A percentile compares a stretch with the other conserved stretches of the same genome.
Evolutionary conservation across 2,113 vertebrate genomes (phyloP).

Genomic region (Hepsetus odoe): DNA sequence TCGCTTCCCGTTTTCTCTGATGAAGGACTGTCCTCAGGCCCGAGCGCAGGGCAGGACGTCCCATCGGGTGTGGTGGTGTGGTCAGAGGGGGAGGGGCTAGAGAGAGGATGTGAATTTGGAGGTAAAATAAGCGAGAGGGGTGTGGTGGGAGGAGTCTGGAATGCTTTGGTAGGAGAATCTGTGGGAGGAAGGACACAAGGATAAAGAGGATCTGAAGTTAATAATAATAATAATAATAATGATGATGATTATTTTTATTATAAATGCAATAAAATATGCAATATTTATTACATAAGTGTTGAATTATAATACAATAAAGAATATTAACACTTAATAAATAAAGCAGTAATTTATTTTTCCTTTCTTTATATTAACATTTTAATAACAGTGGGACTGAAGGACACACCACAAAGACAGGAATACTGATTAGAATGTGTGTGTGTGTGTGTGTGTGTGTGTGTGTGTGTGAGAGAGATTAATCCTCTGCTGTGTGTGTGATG

Average conservation of each 20-base stretch:
- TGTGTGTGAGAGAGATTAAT: no score
- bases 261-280: no score
- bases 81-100: background rate
- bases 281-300: no score
- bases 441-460: constrained; percentile 50
- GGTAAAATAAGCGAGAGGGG: constrained; percentile 47
- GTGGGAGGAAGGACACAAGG: background rate
- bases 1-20: constrained; percentile 47
- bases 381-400: no score
- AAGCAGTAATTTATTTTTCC: no score
- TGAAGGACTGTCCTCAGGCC: constrained; percentile 14
- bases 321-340: no score
- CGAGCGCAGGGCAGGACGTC: background rate
- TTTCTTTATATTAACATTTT: no score
- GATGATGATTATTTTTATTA: no score
- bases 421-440: constrained; percentile 7
- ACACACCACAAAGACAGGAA: background rate
- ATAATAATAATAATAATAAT: no score
- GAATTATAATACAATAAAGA: no score
- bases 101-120: constrained; percentile 24
- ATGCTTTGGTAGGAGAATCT: constrained; percentile 66
- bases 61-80: constrained; percentile 45
- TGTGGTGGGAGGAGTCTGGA: constrained; percentile 69
- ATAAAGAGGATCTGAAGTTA: background rate
- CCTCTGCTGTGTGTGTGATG: constrained; percentile 53